Evolutionary conservation across 23 tunicate genomes (phyloP), one percentile per base, ranked within the genome.

Genomic region (Aplidium turbinatum): DNA sequence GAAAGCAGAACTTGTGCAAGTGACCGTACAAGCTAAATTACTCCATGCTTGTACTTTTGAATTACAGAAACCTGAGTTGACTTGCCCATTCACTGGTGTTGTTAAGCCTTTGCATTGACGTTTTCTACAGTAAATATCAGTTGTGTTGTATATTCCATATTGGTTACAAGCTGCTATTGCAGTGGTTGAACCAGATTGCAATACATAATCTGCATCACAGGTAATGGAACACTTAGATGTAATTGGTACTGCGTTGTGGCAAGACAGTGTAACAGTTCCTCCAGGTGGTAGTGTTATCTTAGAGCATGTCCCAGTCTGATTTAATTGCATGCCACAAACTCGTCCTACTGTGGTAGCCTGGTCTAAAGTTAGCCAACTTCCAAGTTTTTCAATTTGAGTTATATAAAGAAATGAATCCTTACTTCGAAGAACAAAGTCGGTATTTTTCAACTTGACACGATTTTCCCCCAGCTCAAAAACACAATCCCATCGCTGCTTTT

Each of bases 151-250:
- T 51, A 16, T 35, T 21, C 84, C 84, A 30, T 67, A 30, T 9
- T 68, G 25, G 22, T 52, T 22, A 30, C 84, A 79, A 6, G 35
- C 36, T 2, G n/a, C 16, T 2, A 25, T 9, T 1, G 33, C 20
- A 5, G 61, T 4, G 21, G 46, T 54, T 21, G 36, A 21, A 4
- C 78, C 78, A 24, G 53, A 30, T 18, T 30, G 31, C 1, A 79
- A 33, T 27, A 28, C 54, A 56, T 81, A 81, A n/a, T 72, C 71
- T 39, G 26, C 4, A 30, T 57, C 78, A 31, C 86, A 81, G 9
- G 55, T 70, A 31, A 72, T 38, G 3, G 58, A 21, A 31, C 86
- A 81, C 0, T 56, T 58, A 0, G 71, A 47, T 4, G 78, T 78
- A 3, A 28, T 26, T 28, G 57, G 58, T 18, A 71, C 78, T 18